A percentile compares a stretch with the other conserved stretches of the same genome.
Evolutionary conservation across 1,140 invertebrate genomes (phyloP).

Genomic region (Drosophila eugracilis): DNA sequence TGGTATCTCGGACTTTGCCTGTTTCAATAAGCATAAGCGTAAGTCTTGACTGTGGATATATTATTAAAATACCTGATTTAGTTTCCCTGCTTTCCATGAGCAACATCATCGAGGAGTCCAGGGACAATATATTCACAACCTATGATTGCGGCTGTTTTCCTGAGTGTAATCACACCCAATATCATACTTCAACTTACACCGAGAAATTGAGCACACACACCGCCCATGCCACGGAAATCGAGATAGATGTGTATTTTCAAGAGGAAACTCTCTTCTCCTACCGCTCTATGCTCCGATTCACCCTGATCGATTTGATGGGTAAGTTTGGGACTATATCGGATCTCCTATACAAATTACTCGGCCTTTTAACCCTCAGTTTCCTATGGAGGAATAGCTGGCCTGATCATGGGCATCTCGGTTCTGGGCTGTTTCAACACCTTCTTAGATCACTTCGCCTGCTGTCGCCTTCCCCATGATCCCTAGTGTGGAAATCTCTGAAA

Average conservation of each 20-base stretch:
- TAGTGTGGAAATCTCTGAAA: slow-evolving; percentile 12
- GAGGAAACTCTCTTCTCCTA: slow-evolving; percentile 74
- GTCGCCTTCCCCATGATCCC: slow-evolving; percentile 14
- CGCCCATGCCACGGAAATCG: slow-evolving; percentile 17
- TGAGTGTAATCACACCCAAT: slow-evolving; percentile 64
- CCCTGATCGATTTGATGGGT: slow-evolving; percentile 70
- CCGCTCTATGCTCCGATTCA: slow-evolving; percentile 66
- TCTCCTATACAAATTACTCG: neutral
- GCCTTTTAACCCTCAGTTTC: slow-evolving; percentile 41
- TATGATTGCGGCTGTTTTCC: slow-evolving; percentile 67
- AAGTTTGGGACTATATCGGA: neutral
- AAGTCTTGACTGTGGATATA: neutral
- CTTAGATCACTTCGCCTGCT: slow-evolving; percentile 54
- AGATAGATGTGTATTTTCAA: slow-evolving; percentile 70
- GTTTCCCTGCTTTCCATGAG: slow-evolving; percentile 56
- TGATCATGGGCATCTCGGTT: slow-evolving; percentile 67
- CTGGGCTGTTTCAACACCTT: slow-evolving; percentile 57
- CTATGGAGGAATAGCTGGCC: slow-evolving; percentile 70
- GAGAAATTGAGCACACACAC: slow-evolving; percentile 24
- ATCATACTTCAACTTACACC: slow-evolving; percentile 62
- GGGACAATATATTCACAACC: slow-evolving; percentile 50
- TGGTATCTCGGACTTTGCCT: slow-evolving; percentile 33
- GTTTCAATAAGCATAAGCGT: slow-evolving; percentile 49
- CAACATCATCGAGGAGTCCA: slow-evolving; percentile 73
- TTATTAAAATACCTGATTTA: neutral